phyloP scores from a whole-genome alignment of 2,888 invertebrate genomes.

The Smittia aterrima region DNA sequence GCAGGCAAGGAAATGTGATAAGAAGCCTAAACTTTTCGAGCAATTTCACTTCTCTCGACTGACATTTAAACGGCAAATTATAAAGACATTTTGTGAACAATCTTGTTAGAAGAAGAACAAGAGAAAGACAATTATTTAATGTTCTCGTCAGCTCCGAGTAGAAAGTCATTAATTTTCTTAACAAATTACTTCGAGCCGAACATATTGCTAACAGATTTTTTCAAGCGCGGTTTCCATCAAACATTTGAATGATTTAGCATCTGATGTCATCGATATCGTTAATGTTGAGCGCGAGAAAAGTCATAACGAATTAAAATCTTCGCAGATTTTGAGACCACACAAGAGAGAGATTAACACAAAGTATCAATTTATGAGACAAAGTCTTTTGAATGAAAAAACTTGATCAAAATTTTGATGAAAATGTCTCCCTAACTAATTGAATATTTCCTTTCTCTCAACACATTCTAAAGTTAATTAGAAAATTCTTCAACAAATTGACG shows the following conservation, averaged over 20 bases:
- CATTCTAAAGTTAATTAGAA: not conserved
- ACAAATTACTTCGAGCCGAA: conserved; percentile 33
- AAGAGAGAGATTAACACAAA: not conserved
- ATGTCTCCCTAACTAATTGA: too few species aligned
- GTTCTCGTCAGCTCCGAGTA: not conserved
- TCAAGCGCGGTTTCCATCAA: conserved; percentile 11
- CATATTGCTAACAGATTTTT: conserved; percentile 25
- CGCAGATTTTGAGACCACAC: conserved; percentile 31
- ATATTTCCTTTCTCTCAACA: too few species aligned
- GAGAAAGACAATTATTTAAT: not conserved
- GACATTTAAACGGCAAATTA: conserved; percentile 38
- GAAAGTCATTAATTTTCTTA: conserved; percentile 29
- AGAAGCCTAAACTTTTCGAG: not conserved
- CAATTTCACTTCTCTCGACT: not conserved
- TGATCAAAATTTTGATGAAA: too few species aligned
- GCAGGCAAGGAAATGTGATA: too few species aligned
- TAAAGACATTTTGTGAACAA: conserved; percentile 26
- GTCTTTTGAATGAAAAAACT: too few species aligned
- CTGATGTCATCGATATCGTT: conserved; percentile 39
- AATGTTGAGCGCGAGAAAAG: conserved; percentile 10
- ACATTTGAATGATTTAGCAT: conserved; percentile 18
- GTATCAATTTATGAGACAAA: too few species aligned
- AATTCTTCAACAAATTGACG: not conserved
- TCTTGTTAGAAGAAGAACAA: conserved; percentile 11
- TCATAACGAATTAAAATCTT: conserved; percentile 1